These are phyloP conservation scores for Selenia dentaria DNA, from an alignment of 2,888 invertebrate genomes.

Conservation along the genomic window DNA sequence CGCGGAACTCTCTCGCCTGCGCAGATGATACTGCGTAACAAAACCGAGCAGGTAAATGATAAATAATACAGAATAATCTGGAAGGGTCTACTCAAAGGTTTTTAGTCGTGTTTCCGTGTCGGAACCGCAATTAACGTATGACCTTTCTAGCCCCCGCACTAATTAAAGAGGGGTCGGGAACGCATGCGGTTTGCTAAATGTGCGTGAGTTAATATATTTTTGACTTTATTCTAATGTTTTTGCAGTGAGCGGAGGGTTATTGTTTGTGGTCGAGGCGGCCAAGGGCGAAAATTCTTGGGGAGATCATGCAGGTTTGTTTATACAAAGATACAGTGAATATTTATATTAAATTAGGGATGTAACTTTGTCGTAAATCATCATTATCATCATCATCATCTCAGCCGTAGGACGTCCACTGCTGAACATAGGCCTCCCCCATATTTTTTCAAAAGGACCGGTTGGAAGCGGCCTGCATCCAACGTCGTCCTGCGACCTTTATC, in stretches of 20 bases:
- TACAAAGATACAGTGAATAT: neutral
- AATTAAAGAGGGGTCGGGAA: slow-evolving; percentile 50
- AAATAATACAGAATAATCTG: slow-evolving; percentile 60
- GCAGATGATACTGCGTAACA: slow-evolving; percentile 22
- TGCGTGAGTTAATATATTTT: slow-evolving; percentile 32
- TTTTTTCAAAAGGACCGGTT: too few relatives aligned
- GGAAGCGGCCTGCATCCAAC: too few relatives aligned
- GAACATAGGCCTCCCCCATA: too few relatives aligned
- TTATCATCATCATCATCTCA: too few relatives aligned
- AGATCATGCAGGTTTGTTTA: too few relatives aligned
- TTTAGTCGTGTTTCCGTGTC: slow-evolving; percentile 57
- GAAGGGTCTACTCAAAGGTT: slow-evolving; percentile 51
- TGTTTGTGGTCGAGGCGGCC: neutral
- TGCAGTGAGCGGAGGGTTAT: slow-evolving; percentile 4
- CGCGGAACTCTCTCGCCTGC: neutral
- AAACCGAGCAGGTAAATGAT: slow-evolving; percentile 42
- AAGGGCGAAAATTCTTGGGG: slow-evolving; percentile 1
- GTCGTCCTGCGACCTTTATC: too few relatives aligned
- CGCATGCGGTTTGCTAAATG: slow-evolving; percentile 36
- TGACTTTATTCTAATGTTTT: slow-evolving; percentile 27
- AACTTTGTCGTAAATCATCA: too few relatives aligned
- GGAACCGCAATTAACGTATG: slow-evolving; percentile 62
- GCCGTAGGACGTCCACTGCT: too few relatives aligned
- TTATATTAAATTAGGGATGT: too few relatives aligned
- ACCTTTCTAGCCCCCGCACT: slow-evolving; percentile 49